Percentiles rank a stretch among this genome's conserved stretches.
Conservation (phyloP, 1,140 invertebrate species). For the Eumeta japonica region DNA sequence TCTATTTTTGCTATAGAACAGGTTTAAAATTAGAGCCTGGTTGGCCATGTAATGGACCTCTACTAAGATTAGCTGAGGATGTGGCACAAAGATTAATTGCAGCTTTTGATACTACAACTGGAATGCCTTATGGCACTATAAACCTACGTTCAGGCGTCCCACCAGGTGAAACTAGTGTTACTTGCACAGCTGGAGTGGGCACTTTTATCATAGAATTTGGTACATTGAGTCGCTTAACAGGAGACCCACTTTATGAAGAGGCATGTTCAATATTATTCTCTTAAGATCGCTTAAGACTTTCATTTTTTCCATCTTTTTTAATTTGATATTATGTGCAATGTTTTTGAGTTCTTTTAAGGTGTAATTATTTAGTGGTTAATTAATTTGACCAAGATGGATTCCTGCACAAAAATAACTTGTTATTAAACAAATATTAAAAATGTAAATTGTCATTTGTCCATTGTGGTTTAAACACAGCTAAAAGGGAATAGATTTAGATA, state of each 20-base stretch:
- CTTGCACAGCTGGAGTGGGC: conserved; percentile 96
- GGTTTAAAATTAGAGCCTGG: conserved; percentile 83
- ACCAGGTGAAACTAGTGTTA: conserved; percentile 90
- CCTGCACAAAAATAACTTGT: too few species aligned
- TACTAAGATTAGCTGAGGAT: conserved; percentile 90
- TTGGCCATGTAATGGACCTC: conserved; percentile 96
- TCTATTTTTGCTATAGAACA: conserved; percentile 56
- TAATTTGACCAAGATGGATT: too few species aligned
- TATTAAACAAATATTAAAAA: too few species aligned
- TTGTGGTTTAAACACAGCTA: too few species aligned
- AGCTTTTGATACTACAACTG: conserved; percentile 86
- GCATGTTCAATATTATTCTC: too few species aligned
- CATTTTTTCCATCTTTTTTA: too few species aligned
- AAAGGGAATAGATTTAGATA: too few species aligned
- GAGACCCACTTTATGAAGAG: conserved; percentile 92
- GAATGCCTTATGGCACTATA: conserved; percentile 99
- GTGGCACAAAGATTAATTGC: conserved; percentile 86
- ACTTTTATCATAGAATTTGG: conserved; percentile 98
- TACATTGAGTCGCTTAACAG: conserved; percentile 89
- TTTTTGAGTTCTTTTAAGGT: too few species aligned
- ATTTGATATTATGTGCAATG: too few species aligned
- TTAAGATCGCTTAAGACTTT: too few species aligned
- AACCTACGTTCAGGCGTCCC: conserved; percentile 92
- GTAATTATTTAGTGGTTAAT: too few species aligned
- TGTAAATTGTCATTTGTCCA: too few species aligned